Conservation (phyloP, 2,888 invertebrate species). For the Tetragonisca angustula region DNA sequence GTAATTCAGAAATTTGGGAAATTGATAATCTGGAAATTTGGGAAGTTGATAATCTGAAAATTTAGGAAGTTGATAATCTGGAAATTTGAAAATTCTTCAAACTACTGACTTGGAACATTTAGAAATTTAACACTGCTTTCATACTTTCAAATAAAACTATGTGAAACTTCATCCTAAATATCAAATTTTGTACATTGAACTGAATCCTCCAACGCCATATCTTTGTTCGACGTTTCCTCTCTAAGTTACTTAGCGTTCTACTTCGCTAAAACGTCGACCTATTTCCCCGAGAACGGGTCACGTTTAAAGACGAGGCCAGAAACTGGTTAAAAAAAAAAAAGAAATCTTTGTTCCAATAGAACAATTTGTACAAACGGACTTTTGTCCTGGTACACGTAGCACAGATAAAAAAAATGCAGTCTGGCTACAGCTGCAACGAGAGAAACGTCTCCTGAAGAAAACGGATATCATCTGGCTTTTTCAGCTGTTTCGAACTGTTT, state of each 20-base stretch:
- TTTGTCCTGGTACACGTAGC: constrained; percentile 21
- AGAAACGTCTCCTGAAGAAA: neutral
- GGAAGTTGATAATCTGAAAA: neutral
- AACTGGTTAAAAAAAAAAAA: neutral
- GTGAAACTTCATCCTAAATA: neutral
- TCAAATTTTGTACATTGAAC: neutral
- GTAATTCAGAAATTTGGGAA: neutral
- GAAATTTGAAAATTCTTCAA: neutral
- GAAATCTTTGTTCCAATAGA: constrained; percentile 39
- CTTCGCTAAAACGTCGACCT: constrained; percentile 14
- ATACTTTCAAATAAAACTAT: neutral
- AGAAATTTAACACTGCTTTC: neutral
- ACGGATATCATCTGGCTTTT: constrained; percentile 18
- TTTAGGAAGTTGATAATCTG: neutral
- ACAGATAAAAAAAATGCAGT: constrained; percentile 39
- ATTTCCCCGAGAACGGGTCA: neutral
- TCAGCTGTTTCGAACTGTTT: neutral
- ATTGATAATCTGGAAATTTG: neutral
- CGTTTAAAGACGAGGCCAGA: neutral
- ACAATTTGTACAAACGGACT: constrained; percentile 4
- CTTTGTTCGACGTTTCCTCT: neutral
- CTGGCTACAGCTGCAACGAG: neutral
- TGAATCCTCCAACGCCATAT: neutral
- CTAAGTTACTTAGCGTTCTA: constrained; percentile 13
- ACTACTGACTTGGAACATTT: neutral